Conservation (phyloP, 2,797 vertebrate genomes). For the Sebastes nivosus region DNA sequence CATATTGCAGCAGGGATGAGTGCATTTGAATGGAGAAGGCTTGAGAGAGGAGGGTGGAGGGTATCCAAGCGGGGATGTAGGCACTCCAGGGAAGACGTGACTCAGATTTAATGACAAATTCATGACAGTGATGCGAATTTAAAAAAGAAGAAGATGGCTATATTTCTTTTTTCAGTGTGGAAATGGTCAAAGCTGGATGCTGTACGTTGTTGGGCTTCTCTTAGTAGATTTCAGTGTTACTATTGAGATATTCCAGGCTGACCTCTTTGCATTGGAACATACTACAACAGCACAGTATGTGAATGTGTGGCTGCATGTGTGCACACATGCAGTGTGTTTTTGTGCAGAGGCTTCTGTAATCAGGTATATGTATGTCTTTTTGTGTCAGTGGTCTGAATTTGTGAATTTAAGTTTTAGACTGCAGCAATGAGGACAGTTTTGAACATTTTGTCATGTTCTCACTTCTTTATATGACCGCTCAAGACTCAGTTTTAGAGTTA, state of each 20-base stretch:
- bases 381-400: background rate
- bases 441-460: background rate
- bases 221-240: background rate
- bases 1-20: background rate
- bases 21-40: background rate
- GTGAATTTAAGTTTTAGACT: background rate
- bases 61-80: background rate
- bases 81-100: slow-evolving; percentile 26
- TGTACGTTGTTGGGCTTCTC: background rate
- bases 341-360: background rate
- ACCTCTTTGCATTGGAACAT: background rate
- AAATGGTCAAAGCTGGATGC: background rate
- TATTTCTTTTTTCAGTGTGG: background rate
- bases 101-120: slow-evolving; percentile 21
- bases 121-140: background rate
- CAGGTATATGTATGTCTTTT: background rate
- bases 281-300: too few relatives aligned
- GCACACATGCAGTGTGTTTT: background rate
- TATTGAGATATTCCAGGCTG: background rate
- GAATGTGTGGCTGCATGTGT: background rate
- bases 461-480: background rate
- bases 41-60: background rate
- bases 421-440: background rate
- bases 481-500: background rate
- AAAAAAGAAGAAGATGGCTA: background rate